Evolutionary conservation across 2,888 invertebrate genomes (phyloP).

Genomic region (Globia sparganii): DNA sequence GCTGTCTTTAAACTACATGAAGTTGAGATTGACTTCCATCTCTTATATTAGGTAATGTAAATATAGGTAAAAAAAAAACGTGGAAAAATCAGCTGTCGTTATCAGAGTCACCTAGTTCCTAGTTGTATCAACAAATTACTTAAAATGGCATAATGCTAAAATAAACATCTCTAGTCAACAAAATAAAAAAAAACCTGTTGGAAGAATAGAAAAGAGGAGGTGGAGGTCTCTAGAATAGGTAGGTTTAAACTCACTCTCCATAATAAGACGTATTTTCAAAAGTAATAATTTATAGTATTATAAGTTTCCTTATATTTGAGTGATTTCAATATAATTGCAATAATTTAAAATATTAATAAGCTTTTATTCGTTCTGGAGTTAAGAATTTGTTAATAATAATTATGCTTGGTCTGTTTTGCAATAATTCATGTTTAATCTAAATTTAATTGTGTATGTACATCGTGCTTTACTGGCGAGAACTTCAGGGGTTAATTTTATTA

Average conservation of each 20-base stretch:
- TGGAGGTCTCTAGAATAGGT: slow-evolving; percentile 39
- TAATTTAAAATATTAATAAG: slow-evolving; percentile 30
- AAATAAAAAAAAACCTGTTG: slow-evolving; percentile 4
- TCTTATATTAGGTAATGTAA: slow-evolving; percentile 17
- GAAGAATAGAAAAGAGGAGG: not conserved
- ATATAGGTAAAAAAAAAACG: slow-evolving; percentile 19
- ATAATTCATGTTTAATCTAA: slow-evolving; percentile 42
- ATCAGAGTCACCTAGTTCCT: slow-evolving; percentile 78
- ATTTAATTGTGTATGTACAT: slow-evolving; percentile 29
- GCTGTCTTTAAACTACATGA: slow-evolving; percentile 5
- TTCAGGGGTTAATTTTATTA: not conserved
- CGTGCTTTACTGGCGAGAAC: slow-evolving; percentile 5
- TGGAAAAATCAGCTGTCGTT: slow-evolving; percentile 12
- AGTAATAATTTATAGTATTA: slow-evolving; percentile 45
- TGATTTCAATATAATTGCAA: slow-evolving; percentile 34
- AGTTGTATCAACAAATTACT: slow-evolving; percentile 33
- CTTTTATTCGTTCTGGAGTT: slow-evolving; percentile 26
- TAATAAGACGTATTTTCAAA: slow-evolving; percentile 30
- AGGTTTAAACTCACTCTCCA: slow-evolving; percentile 1
- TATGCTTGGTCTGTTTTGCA: slow-evolving; percentile 22
- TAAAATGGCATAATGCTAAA: slow-evolving; percentile 11
- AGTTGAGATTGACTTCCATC: slow-evolving; percentile 39
- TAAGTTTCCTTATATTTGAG: slow-evolving; percentile 16
- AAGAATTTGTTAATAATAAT: slow-evolving; percentile 21
- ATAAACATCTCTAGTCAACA: slow-evolving; percentile 10